Conservation (phyloP, 2,888 invertebrate species). For the Acanthosepion pharaonis region DNA sequence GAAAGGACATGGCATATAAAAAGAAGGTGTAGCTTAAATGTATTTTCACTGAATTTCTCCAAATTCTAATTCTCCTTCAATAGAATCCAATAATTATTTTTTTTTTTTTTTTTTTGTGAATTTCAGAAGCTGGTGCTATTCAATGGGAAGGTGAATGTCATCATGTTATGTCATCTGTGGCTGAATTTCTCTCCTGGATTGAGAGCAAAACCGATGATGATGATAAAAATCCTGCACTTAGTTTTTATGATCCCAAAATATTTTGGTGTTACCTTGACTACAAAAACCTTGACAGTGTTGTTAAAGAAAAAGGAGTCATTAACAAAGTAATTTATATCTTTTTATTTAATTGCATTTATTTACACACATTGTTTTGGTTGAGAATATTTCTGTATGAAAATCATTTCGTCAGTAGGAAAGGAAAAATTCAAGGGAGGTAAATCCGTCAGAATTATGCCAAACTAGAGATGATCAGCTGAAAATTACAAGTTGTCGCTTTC, state of each 20-base stretch:
- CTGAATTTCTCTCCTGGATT: background rate
- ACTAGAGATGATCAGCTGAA: no score
- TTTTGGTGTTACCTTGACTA: conserved; percentile 85
- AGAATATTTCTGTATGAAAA: no score
- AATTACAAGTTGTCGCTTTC: no score
- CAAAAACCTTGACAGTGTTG: conserved; percentile 84
- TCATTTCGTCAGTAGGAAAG: no score
- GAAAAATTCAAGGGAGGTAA: no score
- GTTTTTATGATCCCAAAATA: background rate
- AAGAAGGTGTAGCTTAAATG: no score
- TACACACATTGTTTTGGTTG: no score
- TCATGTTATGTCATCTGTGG: conserved; percentile 6
- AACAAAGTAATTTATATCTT: conserved; percentile 77
- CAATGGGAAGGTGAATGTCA: background rate
- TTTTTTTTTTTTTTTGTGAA: background rate
- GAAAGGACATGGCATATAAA: no score
- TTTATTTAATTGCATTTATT: background rate
- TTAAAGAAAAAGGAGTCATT: conserved; percentile 78
- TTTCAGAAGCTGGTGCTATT: background rate
- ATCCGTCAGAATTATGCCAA: no score
- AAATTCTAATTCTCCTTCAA: no score
- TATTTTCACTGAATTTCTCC: no score
- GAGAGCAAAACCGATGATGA: background rate
- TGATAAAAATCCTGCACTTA: background rate
- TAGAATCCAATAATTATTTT: no score